These are phyloP conservation scores for Lingula anatina DNA, from an alignment of 2,888 invertebrate species.

Conservation along the genomic window DNA sequence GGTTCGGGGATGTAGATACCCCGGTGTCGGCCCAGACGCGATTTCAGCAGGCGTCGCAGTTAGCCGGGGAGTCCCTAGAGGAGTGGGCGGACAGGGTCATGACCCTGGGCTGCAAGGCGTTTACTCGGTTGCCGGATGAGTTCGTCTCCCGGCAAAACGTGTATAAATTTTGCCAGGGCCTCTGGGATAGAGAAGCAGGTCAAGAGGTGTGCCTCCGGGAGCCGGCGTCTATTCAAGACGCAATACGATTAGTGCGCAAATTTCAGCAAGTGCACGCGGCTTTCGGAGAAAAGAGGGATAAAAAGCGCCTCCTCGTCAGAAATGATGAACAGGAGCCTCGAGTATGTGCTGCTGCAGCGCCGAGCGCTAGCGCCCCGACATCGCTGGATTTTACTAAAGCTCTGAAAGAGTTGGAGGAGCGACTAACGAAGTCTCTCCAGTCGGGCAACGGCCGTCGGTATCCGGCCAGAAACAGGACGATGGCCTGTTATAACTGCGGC, in stretches of 20 bases:
- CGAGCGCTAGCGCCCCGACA: neutral
- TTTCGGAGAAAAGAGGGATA: too few species aligned
- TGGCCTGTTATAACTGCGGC: too few species aligned
- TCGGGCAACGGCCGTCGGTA: neutral
- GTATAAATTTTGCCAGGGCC: too few species aligned
- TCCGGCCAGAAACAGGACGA: too few species aligned
- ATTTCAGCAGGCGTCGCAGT: neutral
- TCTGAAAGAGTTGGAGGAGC: neutral
- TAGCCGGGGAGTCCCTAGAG: neutral
- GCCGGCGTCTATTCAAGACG: neutral
- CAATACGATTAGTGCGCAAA: too few species aligned
- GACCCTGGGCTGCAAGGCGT: too few species aligned
- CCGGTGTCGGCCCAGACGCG: neutral
- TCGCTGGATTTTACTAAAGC: neutral
- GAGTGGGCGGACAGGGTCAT: too few species aligned
- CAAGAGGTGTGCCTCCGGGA: too few species aligned
- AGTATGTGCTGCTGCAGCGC: neutral
- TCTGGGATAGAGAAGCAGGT: neutral
- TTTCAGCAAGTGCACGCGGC: too few species aligned
- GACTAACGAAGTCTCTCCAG: neutral
- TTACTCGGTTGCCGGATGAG: neutral
- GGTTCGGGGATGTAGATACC: neutral
- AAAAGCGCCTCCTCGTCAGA: too few species aligned
- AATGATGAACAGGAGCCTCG: too few species aligned
- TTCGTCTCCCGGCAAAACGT: neutral